Percentiles rank a stretch among this genome's conserved stretches.
These are phyloP conservation scores for Molossus alvarezi DNA, from an alignment of 2,797 vertebrate species.

Conservation along the genomic window DNA sequence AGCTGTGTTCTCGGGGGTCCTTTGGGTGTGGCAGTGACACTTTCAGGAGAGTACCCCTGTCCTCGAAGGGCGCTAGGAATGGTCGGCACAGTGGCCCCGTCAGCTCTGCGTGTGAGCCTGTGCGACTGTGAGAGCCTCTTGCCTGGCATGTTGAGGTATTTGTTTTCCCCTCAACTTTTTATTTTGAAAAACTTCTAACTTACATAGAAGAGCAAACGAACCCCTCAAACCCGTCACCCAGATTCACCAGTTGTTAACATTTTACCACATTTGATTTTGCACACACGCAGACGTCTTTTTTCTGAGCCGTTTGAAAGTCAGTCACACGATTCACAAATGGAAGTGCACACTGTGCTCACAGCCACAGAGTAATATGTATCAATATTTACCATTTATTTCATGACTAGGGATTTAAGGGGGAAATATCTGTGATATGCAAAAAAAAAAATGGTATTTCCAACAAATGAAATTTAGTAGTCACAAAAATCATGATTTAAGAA, in stretches of 20 bases:
- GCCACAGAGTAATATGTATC: neutral
- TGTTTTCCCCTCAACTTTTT: neutral
- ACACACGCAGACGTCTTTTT: neutral
- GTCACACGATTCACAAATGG: neutral
- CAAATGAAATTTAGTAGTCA: neutral
- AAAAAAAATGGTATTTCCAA: neutral
- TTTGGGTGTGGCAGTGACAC: too few relatives aligned
- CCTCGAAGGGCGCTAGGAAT: neutral
- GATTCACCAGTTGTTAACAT: neutral
- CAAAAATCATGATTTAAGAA: slow-evolving; percentile 29
- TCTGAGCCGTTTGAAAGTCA: neutral
- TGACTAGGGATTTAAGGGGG: slow-evolving; percentile 18
- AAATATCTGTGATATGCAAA: neutral
- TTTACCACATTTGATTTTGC: neutral
- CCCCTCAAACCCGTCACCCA: neutral
- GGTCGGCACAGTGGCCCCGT: neutral
- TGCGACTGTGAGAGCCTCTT: neutral
- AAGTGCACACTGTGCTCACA: slow-evolving; percentile 31
- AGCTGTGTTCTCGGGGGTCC: neutral
- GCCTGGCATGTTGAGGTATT: neutral
- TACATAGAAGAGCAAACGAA: neutral
- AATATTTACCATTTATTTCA: slow-evolving; percentile 15
- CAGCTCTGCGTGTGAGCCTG: neutral
- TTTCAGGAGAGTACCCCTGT: neutral
- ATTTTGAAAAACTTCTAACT: slow-evolving; percentile 47